Base-by-base conservation (phyloP, 2,113 vertebrate genomes). In the Microcebus ravelobensis region DNA sequence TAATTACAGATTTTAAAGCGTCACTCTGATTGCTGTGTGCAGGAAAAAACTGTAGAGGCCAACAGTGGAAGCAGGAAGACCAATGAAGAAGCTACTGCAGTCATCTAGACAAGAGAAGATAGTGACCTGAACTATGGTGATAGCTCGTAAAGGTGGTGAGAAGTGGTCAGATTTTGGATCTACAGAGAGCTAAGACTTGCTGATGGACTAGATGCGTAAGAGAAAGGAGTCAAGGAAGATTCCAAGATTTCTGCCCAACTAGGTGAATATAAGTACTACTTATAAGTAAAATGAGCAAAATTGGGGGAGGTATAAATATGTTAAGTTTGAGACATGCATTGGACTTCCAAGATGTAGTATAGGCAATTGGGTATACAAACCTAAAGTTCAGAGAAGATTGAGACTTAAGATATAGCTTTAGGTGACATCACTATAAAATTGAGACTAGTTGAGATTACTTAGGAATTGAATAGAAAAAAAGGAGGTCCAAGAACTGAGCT, bases 281-380 rank as follows among this genome's bases (percentile, higher is more conserved):
- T 87, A 34, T 55, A 80, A 80, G 50, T 59, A 91, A 83, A 21
- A 21, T 96, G 76, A 52, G 57, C 82, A 91, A 94, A 91, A 82
- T 0, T 45, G 34, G 74, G 34, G 34, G 27, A 67, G 91, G 42
- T 15, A 42, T 84, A 67, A 61, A 50, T 70, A 76, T 42, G 65
- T 7, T 76, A n/a, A 45, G 39, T 59, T 82, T 94, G 57, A 34
- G 48, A 73, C 39, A 86, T 45, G 31, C 67, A 50, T 1, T 42
- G 29, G 61, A 52, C 42, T 91, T 73, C 27, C 71, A 85, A 85
- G 57, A 80, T 29, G 15, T 8, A 73, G 48, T 2, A 9, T 7
- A 77, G 48, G 31, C 48, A 80, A 71, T 10, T 79, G 82, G 3
- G 45, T 20, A 89, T 8, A 61, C 52, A 57, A 21, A 17, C 61